Base-by-base conservation (phyloP, 2,888 invertebrate genomes). In the Lochmaea capreae region DNA sequence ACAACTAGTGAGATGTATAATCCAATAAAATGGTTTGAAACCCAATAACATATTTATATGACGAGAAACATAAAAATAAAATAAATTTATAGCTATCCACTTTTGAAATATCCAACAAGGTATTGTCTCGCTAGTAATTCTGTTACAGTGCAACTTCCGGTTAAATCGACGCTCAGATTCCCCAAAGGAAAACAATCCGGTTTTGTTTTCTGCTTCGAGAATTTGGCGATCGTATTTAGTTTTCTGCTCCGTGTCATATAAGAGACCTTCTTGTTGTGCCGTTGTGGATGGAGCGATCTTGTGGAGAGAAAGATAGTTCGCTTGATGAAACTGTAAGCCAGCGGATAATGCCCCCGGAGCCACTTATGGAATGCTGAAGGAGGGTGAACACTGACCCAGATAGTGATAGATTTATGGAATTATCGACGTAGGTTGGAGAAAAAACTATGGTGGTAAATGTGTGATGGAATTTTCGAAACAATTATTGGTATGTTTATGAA, bases 81-180 rank as follows among this genome's bases (percentile, higher is more conserved):
- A 33, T 33, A 5, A 33, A 33, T 33, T 33, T 4, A 33, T 33
- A 33, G 33, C 33, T 33, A 0, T 33, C 33, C 4, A 33, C 33
- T 33, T 33, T 33, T 33, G 76, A 77, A 77, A 43, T 43, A 43
- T 43, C 43, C 43, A 11, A 46, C 46, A 14, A 14, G 33, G 33
- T 39, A 33, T 76, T 81, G 80, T 80, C 81, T 77, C 76, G 75
- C 68, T 67, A 72, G 77, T 81, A 80, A 81, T 80, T 80, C 77
- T 76, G 77, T 80, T 81, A 80, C 79, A 80, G 76, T 78, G 75
- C 77, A 77, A 79, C 75, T 79, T 75, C 71, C 67, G 49, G 76
- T 79, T 78, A 67, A 59, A 3, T 77, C 78, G 77, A 78, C 61
- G 14, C 39, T 65, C 58, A n/a, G 63, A 42, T 65, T 39, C 16